Percentiles rank a stretch among this genome's conserved stretches.
phyloP scores from a whole-genome alignment of 2,888 invertebrate genomes.

The Sphaerophoria rueppellii region DNA sequence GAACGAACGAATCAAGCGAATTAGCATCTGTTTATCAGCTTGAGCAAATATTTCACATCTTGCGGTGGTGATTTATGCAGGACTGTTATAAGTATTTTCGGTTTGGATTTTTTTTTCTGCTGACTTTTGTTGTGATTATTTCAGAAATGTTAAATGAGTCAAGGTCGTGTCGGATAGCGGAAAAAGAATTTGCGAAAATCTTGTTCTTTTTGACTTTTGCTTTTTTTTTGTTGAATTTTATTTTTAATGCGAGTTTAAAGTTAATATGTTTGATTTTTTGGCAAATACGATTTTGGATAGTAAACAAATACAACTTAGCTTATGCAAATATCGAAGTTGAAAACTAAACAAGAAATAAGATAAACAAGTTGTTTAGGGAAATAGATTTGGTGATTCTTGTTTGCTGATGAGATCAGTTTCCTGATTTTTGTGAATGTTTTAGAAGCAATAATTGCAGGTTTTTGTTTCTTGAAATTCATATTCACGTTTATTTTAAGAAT shows the following conservation, averaged over 20 bases:
- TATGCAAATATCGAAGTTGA: neutral
- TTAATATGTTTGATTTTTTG: neutral
- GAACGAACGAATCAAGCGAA: neutral
- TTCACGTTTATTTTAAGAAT: too few relatives aligned
- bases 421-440: neutral
- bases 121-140: neutral
- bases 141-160: constrained; percentile 1
- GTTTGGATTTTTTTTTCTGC: neutral
- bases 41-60: constrained; percentile 10
- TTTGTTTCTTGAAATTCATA: too few relatives aligned
- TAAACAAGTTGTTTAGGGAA: constrained; percentile 27
- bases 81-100: neutral
- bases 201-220: neutral
- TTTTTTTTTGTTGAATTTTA: neutral
- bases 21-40: constrained; percentile 19
- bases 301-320: neutral
- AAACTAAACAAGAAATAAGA: neutral
- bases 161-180: neutral
- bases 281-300: neutral
- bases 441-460: too few relatives aligned
- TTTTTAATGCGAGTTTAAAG: neutral
- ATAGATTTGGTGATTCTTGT: neutral
- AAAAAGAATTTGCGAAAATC: neutral
- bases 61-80: neutral
- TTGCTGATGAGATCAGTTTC: neutral